phyloP scores from a whole-genome alignment of 2,113 vertebrate genomes.

The Melozone crissalis region DNA sequence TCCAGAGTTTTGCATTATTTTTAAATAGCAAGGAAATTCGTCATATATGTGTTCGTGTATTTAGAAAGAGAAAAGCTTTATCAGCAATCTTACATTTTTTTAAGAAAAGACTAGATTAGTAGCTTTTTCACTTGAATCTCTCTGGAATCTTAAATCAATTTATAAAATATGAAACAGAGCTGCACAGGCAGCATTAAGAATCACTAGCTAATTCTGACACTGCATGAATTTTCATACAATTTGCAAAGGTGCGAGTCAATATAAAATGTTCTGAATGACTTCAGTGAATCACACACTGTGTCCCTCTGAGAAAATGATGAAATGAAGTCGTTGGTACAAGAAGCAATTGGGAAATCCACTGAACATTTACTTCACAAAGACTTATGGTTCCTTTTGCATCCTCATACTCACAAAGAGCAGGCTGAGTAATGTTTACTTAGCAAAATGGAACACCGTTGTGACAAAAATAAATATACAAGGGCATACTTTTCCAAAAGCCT shows the following conservation, averaged over 20 bases:
- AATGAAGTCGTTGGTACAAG: background rate
- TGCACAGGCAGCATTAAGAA: constrained; percentile 7
- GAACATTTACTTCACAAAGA: background rate
- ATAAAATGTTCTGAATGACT: constrained; percentile 34
- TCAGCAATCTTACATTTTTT: background rate
- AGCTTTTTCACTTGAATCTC: background rate
- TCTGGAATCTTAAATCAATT: constrained; percentile 22
- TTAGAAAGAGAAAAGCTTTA: background rate
- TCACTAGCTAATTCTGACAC: constrained; percentile 39
- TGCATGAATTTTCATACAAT: constrained; percentile 59
- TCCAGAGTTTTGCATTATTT: background rate
- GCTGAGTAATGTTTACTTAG: background rate
- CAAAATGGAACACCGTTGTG: background rate
- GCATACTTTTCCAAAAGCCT: background rate
- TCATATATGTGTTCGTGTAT: background rate
- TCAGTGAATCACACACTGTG: background rate
- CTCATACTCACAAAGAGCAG: background rate
- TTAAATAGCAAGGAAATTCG: background rate
- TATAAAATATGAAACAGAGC: constrained; percentile 12
- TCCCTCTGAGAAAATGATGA: background rate
- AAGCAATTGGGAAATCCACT: background rate
- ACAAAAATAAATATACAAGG: background rate
- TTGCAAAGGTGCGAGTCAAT: constrained; percentile 13
- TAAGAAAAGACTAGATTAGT: background rate
- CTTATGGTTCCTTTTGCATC: background rate